These are phyloP conservation scores for Cyanocitta stelleri DNA, from an alignment of 2,113 vertebrate genomes.

Conservation along the genomic window DNA sequence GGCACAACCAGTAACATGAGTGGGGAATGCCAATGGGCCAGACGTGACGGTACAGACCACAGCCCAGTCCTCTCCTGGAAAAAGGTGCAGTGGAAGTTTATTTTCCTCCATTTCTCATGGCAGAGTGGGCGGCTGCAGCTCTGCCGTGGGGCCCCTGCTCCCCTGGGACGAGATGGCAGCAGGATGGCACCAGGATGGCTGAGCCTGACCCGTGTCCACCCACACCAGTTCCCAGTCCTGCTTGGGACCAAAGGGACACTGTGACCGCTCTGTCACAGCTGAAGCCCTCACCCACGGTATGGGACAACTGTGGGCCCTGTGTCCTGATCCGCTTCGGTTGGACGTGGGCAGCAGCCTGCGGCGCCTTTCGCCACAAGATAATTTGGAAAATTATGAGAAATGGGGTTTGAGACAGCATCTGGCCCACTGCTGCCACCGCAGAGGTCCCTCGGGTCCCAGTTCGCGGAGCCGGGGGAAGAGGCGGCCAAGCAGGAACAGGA, in stretches of 20 bases:
- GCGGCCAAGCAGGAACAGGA: neutral
- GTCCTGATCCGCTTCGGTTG: neutral
- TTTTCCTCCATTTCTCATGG: neutral
- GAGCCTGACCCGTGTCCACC: neutral
- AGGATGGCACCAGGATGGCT: neutral
- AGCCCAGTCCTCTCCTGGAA: neutral
- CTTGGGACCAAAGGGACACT: neutral
- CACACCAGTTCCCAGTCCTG: neutral
- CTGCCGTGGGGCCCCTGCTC: neutral
- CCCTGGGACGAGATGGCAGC: neutral
- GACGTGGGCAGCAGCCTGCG: neutral
- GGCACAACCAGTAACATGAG: fast-evolving
- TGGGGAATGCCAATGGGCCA: neutral
- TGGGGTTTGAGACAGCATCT: neutral
- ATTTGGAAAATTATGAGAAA: neutral
- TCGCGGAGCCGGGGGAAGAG: neutral
- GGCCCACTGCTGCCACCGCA: neutral
- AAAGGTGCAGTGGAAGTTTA: neutral
- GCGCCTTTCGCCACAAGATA: neutral
- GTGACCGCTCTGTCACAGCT: fast-evolving
- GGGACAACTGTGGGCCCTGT: neutral
- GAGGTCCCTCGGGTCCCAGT: neutral
- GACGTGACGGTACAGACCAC: neutral
- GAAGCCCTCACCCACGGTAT: neutral
- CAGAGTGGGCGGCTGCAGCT: neutral